A percentile compares a stretch with the other conserved stretches of the same genome.
Evolutionary conservation across 1,140 invertebrate species (phyloP).

Genomic region (Eriocheir sinensis): DNA sequence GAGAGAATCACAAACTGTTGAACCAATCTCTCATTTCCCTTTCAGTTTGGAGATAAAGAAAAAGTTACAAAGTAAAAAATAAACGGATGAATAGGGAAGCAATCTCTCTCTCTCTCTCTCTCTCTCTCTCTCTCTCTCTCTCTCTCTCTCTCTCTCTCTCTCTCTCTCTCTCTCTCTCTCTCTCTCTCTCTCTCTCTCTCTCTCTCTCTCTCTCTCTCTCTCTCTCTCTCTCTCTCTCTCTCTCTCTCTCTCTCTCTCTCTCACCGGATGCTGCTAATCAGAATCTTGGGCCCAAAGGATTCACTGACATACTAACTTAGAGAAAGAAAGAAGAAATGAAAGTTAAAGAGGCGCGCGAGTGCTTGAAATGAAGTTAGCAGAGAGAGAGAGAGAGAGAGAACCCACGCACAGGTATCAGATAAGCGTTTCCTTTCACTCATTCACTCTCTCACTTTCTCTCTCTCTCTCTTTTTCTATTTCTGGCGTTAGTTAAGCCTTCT

Average conservation of each 20-base stretch:
- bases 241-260: neutral
- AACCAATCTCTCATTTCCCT: no score
- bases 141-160: conserved; percentile 17
- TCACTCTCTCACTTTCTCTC: conserved; percentile 45
- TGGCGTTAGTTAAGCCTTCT: no score
- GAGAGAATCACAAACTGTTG: neutral
- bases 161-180: conserved; percentile 31
- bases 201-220: neutral
- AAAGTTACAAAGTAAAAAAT: neutral
- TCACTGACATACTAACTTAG: neutral
- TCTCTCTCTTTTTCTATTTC: conserved; percentile 53
- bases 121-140: conserved; percentile 27
- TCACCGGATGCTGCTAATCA: neutral
- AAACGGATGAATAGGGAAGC: neutral
- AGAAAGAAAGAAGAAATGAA: neutral
- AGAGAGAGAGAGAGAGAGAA: conserved; percentile 27
- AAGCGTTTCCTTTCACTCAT: neutral
- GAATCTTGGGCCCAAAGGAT: neutral
- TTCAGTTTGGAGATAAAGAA: neutral
- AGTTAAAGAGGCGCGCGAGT: neutral
- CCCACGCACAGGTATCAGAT: neutral
- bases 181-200: conserved; percentile 29
- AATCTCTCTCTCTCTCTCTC: no score
- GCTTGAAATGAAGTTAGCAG: neutral
- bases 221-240: neutral